Percentiles rank a stretch among this genome's conserved stretches.
These are phyloP conservation scores for Thunnus thynnus DNA, from an alignment of 2,113 vertebrate genomes.

Conservation along the genomic window DNA sequence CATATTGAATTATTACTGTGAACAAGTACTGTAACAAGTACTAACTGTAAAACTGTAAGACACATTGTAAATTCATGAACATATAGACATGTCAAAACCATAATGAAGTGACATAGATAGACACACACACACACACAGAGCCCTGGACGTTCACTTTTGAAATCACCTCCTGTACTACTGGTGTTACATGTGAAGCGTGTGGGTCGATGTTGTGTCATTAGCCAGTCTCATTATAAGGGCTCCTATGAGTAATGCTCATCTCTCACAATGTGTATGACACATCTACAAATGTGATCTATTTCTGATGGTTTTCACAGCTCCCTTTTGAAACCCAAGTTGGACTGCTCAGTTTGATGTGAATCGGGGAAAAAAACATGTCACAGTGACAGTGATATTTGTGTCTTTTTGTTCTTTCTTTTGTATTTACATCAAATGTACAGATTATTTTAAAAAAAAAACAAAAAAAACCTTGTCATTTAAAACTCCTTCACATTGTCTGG, in stretches of 20 bases:
- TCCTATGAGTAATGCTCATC: conserved; percentile 50
- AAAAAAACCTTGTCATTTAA: no score
- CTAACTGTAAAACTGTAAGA: no score
- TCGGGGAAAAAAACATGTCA: neutral
- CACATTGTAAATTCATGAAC: conserved; percentile 1
- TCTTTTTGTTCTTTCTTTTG: neutral
- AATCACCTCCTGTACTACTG: neutral
- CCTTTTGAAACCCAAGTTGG: conserved; percentile 12
- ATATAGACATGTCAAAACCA: neutral
- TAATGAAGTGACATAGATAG: neutral
- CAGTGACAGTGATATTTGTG: neutral
- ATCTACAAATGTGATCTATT: conserved; percentile 32
- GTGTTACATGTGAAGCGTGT: neutral
- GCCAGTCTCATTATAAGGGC: conserved; percentile 35
- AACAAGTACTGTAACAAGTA: no score
- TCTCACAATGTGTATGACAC: conserved; percentile 26
- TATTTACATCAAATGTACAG: neutral
- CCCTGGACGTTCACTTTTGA: neutral
- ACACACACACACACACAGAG: neutral
- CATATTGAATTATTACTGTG: no score
- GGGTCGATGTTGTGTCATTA: conserved; percentile 37
- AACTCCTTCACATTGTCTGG: no score
- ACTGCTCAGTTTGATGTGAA: conserved; percentile 1
- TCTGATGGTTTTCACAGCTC: conserved; percentile 25
- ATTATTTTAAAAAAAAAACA: no score